phyloP scores from a whole-genome alignment of 1,140 invertebrate species.

The Vanessa atalanta region DNA sequence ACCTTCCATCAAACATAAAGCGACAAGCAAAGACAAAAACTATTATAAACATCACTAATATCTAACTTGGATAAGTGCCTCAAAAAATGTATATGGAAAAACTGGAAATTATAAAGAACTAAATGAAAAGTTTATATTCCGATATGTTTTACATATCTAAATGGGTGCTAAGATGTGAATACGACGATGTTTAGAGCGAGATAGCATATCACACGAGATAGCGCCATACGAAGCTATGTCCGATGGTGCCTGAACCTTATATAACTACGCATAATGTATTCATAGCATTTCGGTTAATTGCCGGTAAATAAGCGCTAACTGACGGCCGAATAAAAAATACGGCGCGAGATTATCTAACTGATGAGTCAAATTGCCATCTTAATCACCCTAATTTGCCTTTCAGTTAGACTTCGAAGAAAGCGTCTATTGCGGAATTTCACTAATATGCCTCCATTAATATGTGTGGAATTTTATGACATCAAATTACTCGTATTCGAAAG shows the following conservation, averaged over 20 bases:
- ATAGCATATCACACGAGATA: not conserved
- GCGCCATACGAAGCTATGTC: conserved; percentile 8
- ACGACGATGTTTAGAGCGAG: not conserved
- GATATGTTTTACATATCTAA: too few species aligned
- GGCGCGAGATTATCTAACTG: conserved; percentile 25
- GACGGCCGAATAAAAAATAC: conserved; percentile 24
- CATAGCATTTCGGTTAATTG: conserved; percentile 26
- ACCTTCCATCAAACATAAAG: not conserved
- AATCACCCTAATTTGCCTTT: conserved; percentile 25
- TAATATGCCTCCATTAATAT: not conserved
- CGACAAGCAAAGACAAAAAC: too few species aligned
- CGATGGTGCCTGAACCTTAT: not conserved
- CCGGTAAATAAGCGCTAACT: conserved; percentile 27
- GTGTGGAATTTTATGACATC: not conserved
- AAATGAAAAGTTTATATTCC: too few species aligned
- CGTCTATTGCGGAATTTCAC: conserved; percentile 24
- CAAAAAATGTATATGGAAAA: too few species aligned
- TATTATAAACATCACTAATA: too few species aligned
- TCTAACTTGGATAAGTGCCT: too few species aligned
- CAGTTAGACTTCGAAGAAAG: conserved; percentile 15
- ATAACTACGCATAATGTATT: conserved; percentile 25
- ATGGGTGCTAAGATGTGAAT: not conserved
- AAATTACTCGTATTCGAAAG: not conserved
- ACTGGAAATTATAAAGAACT: too few species aligned
- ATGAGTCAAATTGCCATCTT: conserved; percentile 24